phyloP scores from a whole-genome alignment of 2,888 invertebrate species.

The Drosophila fulvimacula region DNA sequence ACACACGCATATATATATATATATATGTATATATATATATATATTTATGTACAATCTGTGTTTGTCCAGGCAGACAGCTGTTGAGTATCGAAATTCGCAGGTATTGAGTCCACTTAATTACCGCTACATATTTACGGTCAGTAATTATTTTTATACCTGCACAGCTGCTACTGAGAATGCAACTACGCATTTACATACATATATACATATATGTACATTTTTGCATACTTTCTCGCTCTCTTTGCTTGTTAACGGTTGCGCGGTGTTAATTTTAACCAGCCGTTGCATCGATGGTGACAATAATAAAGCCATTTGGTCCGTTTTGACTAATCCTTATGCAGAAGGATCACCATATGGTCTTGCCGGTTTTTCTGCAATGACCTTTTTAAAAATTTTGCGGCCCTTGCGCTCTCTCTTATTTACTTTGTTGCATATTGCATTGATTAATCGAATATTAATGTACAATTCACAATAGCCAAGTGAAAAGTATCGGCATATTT shows the following conservation, averaged over 20 bases:
- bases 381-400: constrained; percentile 3
- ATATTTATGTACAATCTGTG: constrained; percentile 8
- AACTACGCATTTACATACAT: neutral
- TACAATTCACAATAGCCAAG: constrained; percentile 2
- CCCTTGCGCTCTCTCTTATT: neutral
- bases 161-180: neutral
- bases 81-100: constrained; percentile 10
- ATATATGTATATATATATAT: neutral
- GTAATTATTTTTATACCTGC: constrained; percentile 8
- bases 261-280: neutral
- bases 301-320: neutral
- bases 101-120: constrained; percentile 20
- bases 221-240: neutral
- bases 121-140: constrained; percentile 5
- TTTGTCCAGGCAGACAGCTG: constrained; percentile 48
- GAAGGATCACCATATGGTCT: neutral
- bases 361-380: neutral
- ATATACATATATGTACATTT: neutral
- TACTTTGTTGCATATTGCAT: neutral
- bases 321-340: neutral
- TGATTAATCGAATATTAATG: constrained; percentile 2
- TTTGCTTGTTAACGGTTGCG: neutral
- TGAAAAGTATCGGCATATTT: neutral
- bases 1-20: neutral
- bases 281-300: neutral